A percentile compares a stretch with the other conserved stretches of the same genome.
phyloP scores from a whole-genome alignment of 2,113 vertebrate genomes.

The Tapirus terrestris region DNA sequence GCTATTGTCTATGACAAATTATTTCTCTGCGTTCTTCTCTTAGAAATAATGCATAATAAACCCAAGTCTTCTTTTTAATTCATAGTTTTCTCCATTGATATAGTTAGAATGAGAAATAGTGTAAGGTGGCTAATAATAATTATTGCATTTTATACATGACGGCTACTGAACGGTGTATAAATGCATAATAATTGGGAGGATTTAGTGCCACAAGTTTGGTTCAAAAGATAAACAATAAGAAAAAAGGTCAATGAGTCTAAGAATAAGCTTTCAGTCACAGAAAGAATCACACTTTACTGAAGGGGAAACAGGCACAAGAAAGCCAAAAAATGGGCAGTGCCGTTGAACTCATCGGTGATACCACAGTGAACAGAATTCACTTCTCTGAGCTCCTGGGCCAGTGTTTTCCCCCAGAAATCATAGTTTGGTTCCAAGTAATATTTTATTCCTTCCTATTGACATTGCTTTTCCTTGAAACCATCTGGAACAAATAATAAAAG shows the following conservation, averaged over 20 bases:
- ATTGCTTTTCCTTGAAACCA: neutral
- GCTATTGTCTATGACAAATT: neutral
- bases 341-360: neutral
- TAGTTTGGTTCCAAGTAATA: neutral
- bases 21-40: constrained; percentile 20
- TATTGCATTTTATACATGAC: neutral
- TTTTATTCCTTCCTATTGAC: neutral
- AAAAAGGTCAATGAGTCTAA: neutral
- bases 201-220: neutral
- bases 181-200: neutral
- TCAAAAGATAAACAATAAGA: neutral
- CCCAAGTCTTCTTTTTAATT: neutral
- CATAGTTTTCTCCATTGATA: neutral
- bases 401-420: neutral
- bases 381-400: neutral
- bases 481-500: constrained; percentile 3
- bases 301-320: neutral
- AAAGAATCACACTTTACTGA: neutral
- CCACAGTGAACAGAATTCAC: neutral
- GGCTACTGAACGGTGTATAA: neutral
- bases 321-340: neutral
- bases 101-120: neutral
- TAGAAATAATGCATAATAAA: constrained; percentile 24
- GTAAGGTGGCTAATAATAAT: neutral
- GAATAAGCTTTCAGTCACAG: neutral